Evolutionary conservation across 2,888 invertebrate genomes (phyloP), one percentile per base, ranked within the genome.

Genomic region (Tachina lurida): DNA sequence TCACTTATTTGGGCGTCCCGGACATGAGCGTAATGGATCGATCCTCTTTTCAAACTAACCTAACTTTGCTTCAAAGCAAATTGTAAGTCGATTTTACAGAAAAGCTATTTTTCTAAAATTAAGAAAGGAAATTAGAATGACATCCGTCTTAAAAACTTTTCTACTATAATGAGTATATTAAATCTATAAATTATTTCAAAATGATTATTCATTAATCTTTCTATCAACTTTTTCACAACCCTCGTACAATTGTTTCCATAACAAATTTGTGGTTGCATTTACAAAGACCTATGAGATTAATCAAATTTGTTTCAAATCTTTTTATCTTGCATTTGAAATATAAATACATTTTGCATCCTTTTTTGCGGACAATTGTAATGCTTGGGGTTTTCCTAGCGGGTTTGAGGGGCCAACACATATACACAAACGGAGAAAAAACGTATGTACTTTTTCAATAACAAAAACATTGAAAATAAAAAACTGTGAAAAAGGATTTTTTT

Each of bases 391-490:
- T 81, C 81, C 81, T 54, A 81, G 19, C 45, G 81, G 81, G 81
- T 45, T 54, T 54, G 45, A 56, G 70, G 62, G 75, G 31, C 75
- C 13, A 62, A 45, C 68, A 68, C 62, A 70, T 68, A 58, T 39
- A 60, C 62, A 74, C 54, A 62, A 65, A 68, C 60, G 68, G 58
- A 82, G 63, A 62, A 62, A 65, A 47, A 76, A 74, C 85, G 74
- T 79, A 77, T 77, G 71, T 77, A 83, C 71, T 77, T 71, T 71
- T 60, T 31, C 76, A 76, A 71, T 49, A 75, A 79, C 58, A 82
- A 67, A 54, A 63, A 63, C 74, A 75, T 58, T 15, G 31, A 67
- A 31, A 52, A 52, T 43, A 58, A 71, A 58, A 45, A 58, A 47
- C 22, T 62, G 47, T 71, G 49, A 68, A 75, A 81, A 81, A 75